Percentiles rank a stretch among this genome's conserved stretches.
These are phyloP conservation scores for Scalopus aquaticus DNA, from an alignment of 2,113 vertebrate genomes.

Conservation along the genomic window DNA sequence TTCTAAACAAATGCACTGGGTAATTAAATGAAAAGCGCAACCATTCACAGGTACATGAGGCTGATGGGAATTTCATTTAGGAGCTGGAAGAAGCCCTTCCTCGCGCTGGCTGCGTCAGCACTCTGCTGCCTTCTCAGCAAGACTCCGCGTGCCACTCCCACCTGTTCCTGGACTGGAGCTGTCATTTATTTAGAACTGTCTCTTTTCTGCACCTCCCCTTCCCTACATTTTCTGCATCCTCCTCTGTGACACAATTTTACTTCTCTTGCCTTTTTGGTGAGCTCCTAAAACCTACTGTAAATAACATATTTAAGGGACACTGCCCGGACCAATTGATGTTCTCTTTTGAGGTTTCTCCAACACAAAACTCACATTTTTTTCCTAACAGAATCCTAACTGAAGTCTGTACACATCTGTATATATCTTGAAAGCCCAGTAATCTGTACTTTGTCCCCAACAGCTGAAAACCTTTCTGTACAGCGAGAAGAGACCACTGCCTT, in stretches of 20 bases:
- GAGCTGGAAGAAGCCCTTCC: neutral
- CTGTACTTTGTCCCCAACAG: neutral
- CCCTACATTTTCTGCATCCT: neutral
- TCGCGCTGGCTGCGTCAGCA: neutral
- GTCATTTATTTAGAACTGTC: neutral
- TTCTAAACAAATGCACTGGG: conserved; percentile 45
- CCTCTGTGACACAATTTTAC: neutral
- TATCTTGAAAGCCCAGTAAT: neutral
- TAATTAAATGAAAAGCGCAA: conserved; percentile 49
- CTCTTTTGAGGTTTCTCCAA: neutral
- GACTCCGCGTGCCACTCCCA: neutral
- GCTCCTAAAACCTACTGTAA: conserved; percentile 25
- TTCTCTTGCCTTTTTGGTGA: neutral
- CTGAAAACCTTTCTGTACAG: neutral
- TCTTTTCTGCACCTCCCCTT: neutral
- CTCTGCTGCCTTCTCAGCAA: neutral
- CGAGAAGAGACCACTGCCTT: neutral
- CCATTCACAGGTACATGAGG: neutral
- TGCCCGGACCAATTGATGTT: neutral
- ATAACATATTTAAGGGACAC: neutral
- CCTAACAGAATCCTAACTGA: neutral
- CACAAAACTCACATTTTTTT: neutral
- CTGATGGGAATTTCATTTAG: neutral
- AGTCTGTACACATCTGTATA: neutral
- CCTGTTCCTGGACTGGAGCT: no score